phyloP scores from a whole-genome alignment of 2,113 vertebrate genomes.

The Excalfactoria chinensis region DNA sequence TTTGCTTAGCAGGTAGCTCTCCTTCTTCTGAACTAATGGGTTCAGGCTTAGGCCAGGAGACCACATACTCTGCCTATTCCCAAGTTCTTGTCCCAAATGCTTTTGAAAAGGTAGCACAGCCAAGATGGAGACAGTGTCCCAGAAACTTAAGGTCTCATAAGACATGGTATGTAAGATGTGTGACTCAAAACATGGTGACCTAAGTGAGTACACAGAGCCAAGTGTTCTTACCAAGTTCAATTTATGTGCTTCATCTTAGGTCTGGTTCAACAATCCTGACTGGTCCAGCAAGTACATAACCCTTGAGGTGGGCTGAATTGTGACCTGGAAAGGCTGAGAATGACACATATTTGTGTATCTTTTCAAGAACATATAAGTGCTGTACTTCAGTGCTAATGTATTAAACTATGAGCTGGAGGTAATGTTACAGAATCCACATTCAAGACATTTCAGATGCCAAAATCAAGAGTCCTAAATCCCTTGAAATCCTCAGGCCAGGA shows the following conservation, averaged over 20 bases:
- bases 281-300: slow-evolving; percentile 61
- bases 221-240: slow-evolving; percentile 45
- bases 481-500: background rate
- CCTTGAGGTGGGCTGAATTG: background rate
- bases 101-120: background rate
- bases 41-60: background rate
- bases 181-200: background rate
- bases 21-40: background rate
- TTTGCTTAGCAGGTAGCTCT: slow-evolving; percentile 28
- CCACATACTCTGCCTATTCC: background rate
- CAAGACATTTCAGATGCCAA: background rate
- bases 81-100: background rate
- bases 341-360: background rate
- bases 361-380: background rate
- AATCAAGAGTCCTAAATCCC: background rate
- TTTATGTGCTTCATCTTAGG: background rate
- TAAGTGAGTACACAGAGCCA: background rate
- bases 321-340: slow-evolving; percentile 13
- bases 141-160: background rate
- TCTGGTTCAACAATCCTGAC: slow-evolving; percentile 26
- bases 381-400: fast-evolving
- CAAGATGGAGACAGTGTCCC: background rate
- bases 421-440: background rate
- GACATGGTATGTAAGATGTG: fast-evolving
- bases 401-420: background rate